Evolutionary conservation across 2,888 invertebrate genomes (phyloP).

Genomic region (Lucinisca nassula): DNA sequence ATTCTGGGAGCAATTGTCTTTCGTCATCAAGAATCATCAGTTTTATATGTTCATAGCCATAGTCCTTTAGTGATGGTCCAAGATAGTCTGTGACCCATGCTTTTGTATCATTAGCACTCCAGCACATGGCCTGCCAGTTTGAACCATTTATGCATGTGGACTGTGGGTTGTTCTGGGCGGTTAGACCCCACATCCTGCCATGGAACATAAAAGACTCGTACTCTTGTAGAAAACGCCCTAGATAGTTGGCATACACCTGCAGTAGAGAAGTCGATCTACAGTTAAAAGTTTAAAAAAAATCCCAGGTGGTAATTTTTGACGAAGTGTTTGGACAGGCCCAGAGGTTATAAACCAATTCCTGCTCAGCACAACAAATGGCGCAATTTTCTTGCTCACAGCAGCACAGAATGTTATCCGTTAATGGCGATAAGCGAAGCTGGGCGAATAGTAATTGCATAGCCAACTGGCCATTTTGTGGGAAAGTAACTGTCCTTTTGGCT

Average conservation of each 20-base stretch:
- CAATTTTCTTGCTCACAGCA: no score
- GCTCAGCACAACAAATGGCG: no score
- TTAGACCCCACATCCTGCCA: slow-evolving; percentile 92
- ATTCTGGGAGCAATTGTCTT: slow-evolving; percentile 91
- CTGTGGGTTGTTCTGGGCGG: slow-evolving; percentile 96
- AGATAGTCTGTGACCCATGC: slow-evolving; percentile 92
- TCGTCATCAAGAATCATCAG: slow-evolving; percentile 94
- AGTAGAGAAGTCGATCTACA: no score
- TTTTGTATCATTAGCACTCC: slow-evolving; percentile 91
- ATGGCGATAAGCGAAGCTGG: no score
- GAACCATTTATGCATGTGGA: slow-evolving; percentile 85
- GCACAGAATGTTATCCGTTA: no score
- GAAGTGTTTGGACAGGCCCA: no score
- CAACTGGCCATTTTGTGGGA: no score
- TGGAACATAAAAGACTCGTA: slow-evolving; percentile 91
- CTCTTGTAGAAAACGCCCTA: slow-evolving; percentile 91
- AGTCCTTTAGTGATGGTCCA: slow-evolving; percentile 91
- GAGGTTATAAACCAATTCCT: no score
- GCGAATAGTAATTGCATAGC: no score
- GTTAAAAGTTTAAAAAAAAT: no score
- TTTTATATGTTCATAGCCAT: slow-evolving; percentile 90
- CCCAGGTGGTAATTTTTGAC: no score
- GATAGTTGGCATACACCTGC: slow-evolving; percentile 52
- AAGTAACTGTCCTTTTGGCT: no score
- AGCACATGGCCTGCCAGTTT: slow-evolving; percentile 91